Base-by-base conservation (phyloP, 2,113 vertebrate genomes). In the Leptodactylus fuscus region DNA sequence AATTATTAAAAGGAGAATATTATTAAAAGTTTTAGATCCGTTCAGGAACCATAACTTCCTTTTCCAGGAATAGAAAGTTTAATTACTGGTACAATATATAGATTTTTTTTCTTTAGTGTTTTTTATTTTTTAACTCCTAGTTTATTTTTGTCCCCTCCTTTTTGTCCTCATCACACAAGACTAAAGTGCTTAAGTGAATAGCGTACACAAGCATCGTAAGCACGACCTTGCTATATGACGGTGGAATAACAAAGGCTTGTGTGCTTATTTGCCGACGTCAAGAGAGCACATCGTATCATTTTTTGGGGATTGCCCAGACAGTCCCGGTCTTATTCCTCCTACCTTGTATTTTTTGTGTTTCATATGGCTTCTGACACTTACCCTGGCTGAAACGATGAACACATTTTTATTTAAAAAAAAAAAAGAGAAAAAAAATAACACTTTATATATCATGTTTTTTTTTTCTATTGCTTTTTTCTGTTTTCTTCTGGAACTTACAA, bases 21-120 rank as follows among this genome's bases (percentile, higher is more conserved):
- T 92, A 94, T 90, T 92, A 44, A 92, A 94, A 91, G 93, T 93
- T 92, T 91, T 91, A n/a, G 93, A 94, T 93, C 91, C 91, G 93
- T 93, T 93, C 93, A 93, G 91, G 90, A 93, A 90, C 91, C 89
- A 91, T 92, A 90, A 69, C 93, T 92, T 93, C 93, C 93, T 94
- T 93, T 94, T 90, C 92, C 90, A 90, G 94, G 92, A 93, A 92
- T 89, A 91, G 90, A 91, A 93, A 91, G 91, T 94, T 94, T 94
- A 94, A 95, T 93, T 91, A 91, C 91, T 88, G 92, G 93, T 94
- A 94, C 94, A 44, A 44, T 86, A 91, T 93, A 89, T 93, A 87
- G 12, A 24, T 84, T 15, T 1, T 38, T 55, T 9, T 80, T 38
- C 85, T 44, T 9, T n/a, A 16, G 70, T 88, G 86, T 51, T 41